These are phyloP conservation scores for Epinotia demarniana DNA, from an alignment of 2,888 invertebrate species.

Conservation along the genomic window DNA sequence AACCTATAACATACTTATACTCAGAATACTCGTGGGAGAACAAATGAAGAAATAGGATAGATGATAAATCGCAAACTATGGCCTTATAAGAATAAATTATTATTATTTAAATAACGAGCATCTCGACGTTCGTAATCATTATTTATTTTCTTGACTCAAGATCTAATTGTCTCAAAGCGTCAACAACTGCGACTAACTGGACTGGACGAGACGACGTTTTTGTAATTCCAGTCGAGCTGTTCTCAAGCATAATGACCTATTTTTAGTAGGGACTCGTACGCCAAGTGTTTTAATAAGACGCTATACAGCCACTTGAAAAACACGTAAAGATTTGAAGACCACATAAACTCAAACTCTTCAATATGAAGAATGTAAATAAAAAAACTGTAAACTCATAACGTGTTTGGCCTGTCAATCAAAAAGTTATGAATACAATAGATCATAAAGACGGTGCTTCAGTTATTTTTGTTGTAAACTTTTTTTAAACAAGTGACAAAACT, in stretches of 20 bases:
- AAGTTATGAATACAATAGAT: conserved; percentile 63
- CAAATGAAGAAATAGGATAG: conserved; percentile 7
- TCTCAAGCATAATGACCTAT: conserved; percentile 41
- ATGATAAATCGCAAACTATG: conserved; percentile 4
- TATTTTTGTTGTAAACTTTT: neutral
- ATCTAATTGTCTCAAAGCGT: conserved; percentile 31
- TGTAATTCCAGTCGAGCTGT: conserved; percentile 38
- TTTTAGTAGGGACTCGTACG: conserved; percentile 32
- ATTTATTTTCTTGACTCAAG: conserved; percentile 25
- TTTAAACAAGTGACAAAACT: neutral
- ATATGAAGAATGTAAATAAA: conserved; percentile 12
- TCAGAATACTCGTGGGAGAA: neutral
- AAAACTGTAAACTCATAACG: conserved; percentile 38
- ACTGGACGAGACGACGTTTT: conserved; percentile 36
- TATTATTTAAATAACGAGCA: conserved; percentile 6
- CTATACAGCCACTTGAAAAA: conserved; percentile 45
- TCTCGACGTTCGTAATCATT: conserved; percentile 4
- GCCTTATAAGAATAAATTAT: conserved; percentile 23
- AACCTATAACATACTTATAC: neutral
- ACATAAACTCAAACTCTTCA: neutral
- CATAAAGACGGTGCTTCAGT: conserved; percentile 55
- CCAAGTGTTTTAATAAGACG: conserved; percentile 34
- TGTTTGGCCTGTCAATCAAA: conserved; percentile 53
- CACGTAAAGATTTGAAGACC: conserved; percentile 42
- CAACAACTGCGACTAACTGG: neutral